These are phyloP conservation scores for Pharmacophagus antenor DNA, from an alignment of 2,888 invertebrate species.

Conservation along the genomic window DNA sequence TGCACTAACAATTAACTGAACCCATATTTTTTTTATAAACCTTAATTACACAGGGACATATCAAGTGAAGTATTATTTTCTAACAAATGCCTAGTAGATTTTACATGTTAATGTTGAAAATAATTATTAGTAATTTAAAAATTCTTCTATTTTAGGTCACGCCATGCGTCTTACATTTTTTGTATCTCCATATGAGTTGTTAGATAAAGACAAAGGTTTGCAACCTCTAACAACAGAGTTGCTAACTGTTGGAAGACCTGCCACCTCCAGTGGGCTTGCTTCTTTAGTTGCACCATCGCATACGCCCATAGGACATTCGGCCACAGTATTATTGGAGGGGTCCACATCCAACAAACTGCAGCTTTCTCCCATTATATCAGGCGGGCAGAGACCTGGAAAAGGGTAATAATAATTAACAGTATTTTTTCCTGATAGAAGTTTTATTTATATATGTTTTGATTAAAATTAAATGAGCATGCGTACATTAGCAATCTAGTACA, in stretches of 20 bases:
- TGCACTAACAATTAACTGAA: too few relatives aligned
- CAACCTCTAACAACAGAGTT: constrained; percentile 88
- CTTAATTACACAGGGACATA: too few relatives aligned
- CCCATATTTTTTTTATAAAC: too few relatives aligned
- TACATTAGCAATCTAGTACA: too few relatives aligned
- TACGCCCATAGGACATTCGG: constrained; percentile 90
- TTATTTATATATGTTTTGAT: too few relatives aligned
- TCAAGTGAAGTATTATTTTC: too few relatives aligned
- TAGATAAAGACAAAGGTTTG: constrained; percentile 88
- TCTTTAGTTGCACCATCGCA: constrained; percentile 67
- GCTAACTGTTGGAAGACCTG: constrained; percentile 77
- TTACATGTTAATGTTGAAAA: background rate
- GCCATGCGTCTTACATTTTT: constrained; percentile 97
- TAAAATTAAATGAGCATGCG: too few relatives aligned
- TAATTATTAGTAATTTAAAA: background rate
- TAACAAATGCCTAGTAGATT: too few relatives aligned
- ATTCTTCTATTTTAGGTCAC: constrained; percentile 82
- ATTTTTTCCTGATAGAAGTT: background rate
- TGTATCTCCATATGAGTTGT: constrained; percentile 94
- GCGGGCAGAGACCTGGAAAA: constrained; percentile 86
- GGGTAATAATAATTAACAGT: constrained; percentile 74
- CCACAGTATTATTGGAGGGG: constrained; percentile 94
- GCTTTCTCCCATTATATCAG: constrained; percentile 84
- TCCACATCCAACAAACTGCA: constrained; percentile 92
- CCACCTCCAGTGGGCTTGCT: constrained; percentile 56